phyloP scores from a whole-genome alignment of 2,113 vertebrate species.

The rat (Rattus norvegicus) region GRCr8 NC_086027.1:5893001-5893500 shows the following conservation, averaged over 20 bases:
- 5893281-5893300: background rate
- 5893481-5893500: background rate
- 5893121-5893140: background rate
- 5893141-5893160: conserved; percentile 9
- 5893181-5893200: background rate
- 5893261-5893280: conserved; percentile 8
- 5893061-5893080: background rate
- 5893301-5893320: background rate
- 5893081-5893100: background rate
- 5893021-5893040: background rate
- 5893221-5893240: background rate
- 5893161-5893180: background rate
- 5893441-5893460: background rate
- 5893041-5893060: conserved; percentile 12
- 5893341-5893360: background rate
- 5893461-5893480: background rate
- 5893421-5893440: background rate
- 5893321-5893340: background rate
- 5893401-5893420: background rate
- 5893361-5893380: background rate
- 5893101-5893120: conserved; percentile 33
- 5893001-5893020: conserved; percentile 19
- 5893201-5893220: background rate
- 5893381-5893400: background rate
- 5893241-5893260: background rate